Base-by-base conservation (phyloP, 2,113 vertebrate genomes). In the Alaudala cheleensis region DNA sequence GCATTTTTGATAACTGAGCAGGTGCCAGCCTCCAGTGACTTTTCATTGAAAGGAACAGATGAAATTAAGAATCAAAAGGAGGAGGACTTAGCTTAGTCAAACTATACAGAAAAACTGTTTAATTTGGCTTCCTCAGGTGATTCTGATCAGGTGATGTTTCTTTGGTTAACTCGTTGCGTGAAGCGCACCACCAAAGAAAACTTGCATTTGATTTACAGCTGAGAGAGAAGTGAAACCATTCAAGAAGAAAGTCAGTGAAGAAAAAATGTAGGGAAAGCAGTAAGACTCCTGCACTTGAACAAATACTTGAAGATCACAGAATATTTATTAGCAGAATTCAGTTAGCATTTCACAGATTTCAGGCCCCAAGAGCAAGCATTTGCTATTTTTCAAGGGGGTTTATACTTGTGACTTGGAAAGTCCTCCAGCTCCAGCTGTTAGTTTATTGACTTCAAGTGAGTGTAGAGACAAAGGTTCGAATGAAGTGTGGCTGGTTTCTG, bases 401-500 rank as follows among this genome's bases (percentile, higher is more conserved):
- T 79, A 49, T 40, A 61, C 70, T 93, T 67, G 40, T 65, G 33
- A 72, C 45, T 94, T 54, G 73, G 28, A 76, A 89, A 90, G 40
- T 61, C 45, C 88, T 90, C 50, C 54, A 82, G 47, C 86, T 94
- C 80, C 94, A 95, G 79, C 81, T 94, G 81, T 72, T 88, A 62
- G 53, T 93, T 95, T 90, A 87, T 82, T 95, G 81, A 90, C 81
- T 85, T 93, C 53, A 79, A 87, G 87, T 79, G 85, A 90, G 53
- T 18, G 29, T 12, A 61, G 74, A 94, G 49, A 85, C 79, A 92
- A 94, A 88, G 49, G 50, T 90, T 57, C 93, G 85, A 87, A 85
- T 69, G 66, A 93, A 82, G 45, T 53, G 72, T 1, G 25, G 33
- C 61, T 91, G 78, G 37, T 85, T 94, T 69, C 78, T 87, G 53